These are phyloP conservation scores for Merluccius polli DNA, from an alignment of 2,797 vertebrate species.

Conservation along the genomic window DNA sequence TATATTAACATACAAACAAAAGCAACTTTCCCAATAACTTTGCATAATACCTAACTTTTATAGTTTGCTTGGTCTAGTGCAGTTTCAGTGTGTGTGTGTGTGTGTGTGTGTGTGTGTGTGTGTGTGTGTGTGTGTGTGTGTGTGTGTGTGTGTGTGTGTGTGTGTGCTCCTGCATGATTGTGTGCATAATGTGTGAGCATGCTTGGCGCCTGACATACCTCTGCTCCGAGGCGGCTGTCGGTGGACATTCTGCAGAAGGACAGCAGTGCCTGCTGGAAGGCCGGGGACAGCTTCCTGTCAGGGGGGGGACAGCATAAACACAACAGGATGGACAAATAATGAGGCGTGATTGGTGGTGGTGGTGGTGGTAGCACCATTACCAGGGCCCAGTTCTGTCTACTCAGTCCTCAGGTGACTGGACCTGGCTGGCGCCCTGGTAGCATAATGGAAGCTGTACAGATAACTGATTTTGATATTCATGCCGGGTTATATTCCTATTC, in stretches of 20 bases:
- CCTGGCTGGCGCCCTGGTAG: not conserved
- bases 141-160: not conserved
- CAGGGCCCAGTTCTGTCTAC: not conserved
- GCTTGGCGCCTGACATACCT: slow-evolving; percentile 72
- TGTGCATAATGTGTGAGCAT: not conserved
- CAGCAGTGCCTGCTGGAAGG: slow-evolving; percentile 95
- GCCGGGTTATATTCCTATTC: not conserved
- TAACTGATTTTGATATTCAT: not conserved
- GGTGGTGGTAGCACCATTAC: not conserved
- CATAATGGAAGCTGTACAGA: too few species aligned
- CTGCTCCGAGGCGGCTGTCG: slow-evolving; percentile 93
- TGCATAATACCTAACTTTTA: not conserved
- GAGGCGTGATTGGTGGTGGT: not conserved
- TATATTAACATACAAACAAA: not conserved
- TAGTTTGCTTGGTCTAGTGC: not conserved
- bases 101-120: slow-evolving; percentile 18
- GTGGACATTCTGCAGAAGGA: slow-evolving; percentile 99
- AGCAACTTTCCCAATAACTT: too few species aligned
- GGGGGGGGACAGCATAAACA: slow-evolving; percentile 30
- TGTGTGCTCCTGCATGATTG: not conserved
- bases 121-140: slow-evolving; percentile 1
- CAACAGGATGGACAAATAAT: slow-evolving; percentile 28
- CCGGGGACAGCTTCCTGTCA: slow-evolving; percentile 85
- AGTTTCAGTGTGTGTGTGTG: slow-evolving; percentile 1
- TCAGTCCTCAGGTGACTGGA: not conserved